Evolutionary conservation across 1,140 invertebrate species (phyloP).

Genomic region (Apis laboriosa): DNA sequence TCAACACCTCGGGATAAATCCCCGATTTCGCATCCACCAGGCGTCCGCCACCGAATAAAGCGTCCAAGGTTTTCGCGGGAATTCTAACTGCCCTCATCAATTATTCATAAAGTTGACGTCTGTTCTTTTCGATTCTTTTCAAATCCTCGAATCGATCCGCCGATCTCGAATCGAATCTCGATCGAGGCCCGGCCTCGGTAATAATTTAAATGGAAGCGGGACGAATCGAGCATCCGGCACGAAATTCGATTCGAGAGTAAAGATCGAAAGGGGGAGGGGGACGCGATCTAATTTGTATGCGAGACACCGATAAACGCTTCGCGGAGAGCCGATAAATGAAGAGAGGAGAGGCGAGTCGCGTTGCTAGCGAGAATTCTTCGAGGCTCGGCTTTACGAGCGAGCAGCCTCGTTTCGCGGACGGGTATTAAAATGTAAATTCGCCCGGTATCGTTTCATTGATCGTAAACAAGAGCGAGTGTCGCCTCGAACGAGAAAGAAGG

Average conservation of each 20-base stretch:
- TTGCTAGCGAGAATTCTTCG: neutral
- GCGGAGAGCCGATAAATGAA: slow-evolving; percentile 13
- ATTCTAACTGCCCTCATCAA: slow-evolving; percentile 31
- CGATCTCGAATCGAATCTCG: neutral
- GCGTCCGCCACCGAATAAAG: neutral
- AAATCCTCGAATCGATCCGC: neutral
- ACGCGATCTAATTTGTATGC: slow-evolving; percentile 7
- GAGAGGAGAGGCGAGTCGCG: neutral
- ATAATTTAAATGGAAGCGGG: slow-evolving; percentile 11
- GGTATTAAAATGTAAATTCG: slow-evolving; percentile 38
- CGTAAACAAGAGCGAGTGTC: slow-evolving; percentile 25
- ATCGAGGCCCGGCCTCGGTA: neutral
- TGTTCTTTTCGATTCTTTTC: slow-evolving; percentile 14
- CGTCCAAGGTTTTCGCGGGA: neutral
- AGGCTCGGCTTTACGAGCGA: neutral
- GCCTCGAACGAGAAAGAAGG: neutral
- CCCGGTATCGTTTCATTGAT: slow-evolving; percentile 22
- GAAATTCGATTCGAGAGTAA: slow-evolving; percentile 2
- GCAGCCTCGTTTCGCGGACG: neutral
- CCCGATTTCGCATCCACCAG: neutral
- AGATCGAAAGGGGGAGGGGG: neutral
- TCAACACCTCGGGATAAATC: neutral
- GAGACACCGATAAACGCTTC: slow-evolving; percentile 16
- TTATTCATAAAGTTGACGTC: slow-evolving; percentile 37
- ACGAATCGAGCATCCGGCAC: neutral